Percentiles rank a stretch among this genome's conserved stretches.
phyloP scores from a whole-genome alignment of 2,113 vertebrate genomes.

The Neolamprologus cancellatus region DNA sequence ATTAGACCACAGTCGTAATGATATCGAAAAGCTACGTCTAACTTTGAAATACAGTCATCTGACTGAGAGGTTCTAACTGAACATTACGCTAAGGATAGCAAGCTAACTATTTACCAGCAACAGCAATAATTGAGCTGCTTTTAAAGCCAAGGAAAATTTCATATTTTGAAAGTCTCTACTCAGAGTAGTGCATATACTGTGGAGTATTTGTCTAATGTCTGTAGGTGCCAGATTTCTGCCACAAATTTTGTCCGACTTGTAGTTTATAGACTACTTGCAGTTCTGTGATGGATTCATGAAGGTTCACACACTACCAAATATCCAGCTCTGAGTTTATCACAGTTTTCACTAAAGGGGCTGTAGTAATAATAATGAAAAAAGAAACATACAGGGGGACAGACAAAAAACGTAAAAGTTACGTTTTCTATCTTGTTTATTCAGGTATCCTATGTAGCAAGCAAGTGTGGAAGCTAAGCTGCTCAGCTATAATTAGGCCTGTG shows the following conservation, averaged over 20 bases:
- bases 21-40: neutral
- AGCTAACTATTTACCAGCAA: neutral
- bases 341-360: neutral
- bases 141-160: neutral
- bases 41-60: neutral
- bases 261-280: neutral
- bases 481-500: neutral
- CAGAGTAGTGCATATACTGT: neutral
- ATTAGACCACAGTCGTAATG: neutral
- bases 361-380: neutral
- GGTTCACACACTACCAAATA: neutral
- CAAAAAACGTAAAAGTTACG: fast-evolving
- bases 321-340: neutral
- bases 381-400: neutral
- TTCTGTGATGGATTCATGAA: neutral
- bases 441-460: neutral
- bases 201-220: neutral
- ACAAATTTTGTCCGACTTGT: neutral
- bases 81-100: neutral
- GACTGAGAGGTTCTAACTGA: neutral
- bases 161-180: neutral
- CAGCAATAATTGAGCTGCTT: neutral
- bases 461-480: neutral
- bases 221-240: neutral
- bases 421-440: neutral